Conservation (phyloP, 2,113 vertebrate species). For the Oenanthe oenanthe region DNA sequence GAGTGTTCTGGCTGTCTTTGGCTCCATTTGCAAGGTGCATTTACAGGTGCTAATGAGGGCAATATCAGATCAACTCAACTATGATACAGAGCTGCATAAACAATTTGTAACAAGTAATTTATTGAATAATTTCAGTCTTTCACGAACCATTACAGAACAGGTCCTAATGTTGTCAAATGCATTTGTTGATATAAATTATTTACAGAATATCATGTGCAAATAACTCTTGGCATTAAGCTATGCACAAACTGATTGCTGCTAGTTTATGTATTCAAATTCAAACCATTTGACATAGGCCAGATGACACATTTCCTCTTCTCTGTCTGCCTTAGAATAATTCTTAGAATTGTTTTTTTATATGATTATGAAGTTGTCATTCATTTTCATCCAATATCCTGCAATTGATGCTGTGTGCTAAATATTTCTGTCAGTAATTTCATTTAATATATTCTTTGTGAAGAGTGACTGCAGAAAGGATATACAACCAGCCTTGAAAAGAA, state of each 20-base stretch:
- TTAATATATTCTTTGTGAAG: neutral
- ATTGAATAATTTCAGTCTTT: neutral
- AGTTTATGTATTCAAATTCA: neutral
- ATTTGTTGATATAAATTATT: slow-evolving; percentile 24
- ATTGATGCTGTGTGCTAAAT: neutral
- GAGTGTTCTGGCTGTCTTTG: neutral
- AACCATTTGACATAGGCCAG: neutral
- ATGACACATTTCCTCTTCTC: slow-evolving; percentile 7
- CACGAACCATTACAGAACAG: neutral
- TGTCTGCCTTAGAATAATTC: slow-evolving; percentile 5
- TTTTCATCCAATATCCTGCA: slow-evolving; percentile 15
- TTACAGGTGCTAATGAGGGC: neutral
- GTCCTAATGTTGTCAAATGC: neutral
- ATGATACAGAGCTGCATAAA: neutral
- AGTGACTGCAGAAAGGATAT: neutral
- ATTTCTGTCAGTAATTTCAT: slow-evolving; percentile 25
- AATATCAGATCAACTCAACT: neutral
- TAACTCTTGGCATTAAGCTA: neutral
- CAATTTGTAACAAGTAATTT: neutral
- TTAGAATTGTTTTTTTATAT: neutral
- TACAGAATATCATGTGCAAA: neutral
- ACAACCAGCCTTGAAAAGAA: neutral
- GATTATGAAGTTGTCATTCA: neutral
- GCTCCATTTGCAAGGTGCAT: neutral
- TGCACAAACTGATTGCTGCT: neutral